Evolutionary conservation across 2,113 vertebrate species (phyloP).

Genomic region (Sterrhoptilus dennistouni): DNA sequence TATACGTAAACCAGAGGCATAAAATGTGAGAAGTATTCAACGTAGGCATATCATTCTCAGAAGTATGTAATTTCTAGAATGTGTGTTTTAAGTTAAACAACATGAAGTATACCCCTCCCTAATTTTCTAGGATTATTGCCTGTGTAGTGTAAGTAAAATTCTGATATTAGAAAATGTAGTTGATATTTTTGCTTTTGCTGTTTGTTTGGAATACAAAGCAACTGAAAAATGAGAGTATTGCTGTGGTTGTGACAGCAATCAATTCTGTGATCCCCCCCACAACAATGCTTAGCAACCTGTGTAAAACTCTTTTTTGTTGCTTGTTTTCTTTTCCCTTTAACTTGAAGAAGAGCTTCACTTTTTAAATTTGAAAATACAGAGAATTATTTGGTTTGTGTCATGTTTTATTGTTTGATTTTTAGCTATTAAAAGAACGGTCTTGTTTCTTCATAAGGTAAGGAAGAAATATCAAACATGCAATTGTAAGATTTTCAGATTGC

Average conservation of each 20-base stretch:
- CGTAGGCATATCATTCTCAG: neutral
- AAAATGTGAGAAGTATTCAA: neutral
- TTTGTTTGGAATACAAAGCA: neutral
- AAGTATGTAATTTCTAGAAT: neutral
- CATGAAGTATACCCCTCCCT: neutral
- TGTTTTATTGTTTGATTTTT: constrained; percentile 36
- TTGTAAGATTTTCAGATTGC: neutral
- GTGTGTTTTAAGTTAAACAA: neutral
- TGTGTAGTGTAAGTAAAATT: neutral
- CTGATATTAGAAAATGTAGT: neutral
- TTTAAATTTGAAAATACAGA: constrained; percentile 4
- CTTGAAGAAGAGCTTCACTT: neutral
- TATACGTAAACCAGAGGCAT: neutral
- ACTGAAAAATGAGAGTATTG: neutral
- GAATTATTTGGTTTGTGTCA: neutral
- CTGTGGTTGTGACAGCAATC: neutral
- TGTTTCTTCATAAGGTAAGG: neutral
- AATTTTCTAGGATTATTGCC: neutral
- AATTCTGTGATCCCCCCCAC: neutral
- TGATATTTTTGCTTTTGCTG: neutral
- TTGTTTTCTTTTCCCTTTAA: neutral
- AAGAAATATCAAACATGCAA: constrained; percentile 42
- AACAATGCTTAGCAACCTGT: neutral
- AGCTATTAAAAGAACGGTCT: neutral
- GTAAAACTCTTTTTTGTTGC: neutral